Evolutionary conservation across 2,888 invertebrate genomes (phyloP).

Genomic region (Zaprionus lineosus): DNA sequence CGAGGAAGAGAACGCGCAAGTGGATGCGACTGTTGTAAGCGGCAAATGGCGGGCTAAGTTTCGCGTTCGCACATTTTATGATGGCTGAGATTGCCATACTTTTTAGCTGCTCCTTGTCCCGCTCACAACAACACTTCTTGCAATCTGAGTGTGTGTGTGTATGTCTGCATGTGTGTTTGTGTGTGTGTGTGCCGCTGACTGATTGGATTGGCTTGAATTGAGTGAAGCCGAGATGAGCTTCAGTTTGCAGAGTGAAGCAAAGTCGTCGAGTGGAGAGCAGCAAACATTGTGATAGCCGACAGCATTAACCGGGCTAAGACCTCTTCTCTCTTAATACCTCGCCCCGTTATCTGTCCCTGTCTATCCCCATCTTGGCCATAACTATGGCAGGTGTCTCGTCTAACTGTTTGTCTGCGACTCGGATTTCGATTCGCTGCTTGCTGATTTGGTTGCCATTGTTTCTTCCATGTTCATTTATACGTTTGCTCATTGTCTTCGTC

Average conservation of each 20-base stretch:
- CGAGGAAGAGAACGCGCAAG: neutral
- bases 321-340: too few relatives aligned
- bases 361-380: neutral
- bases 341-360: too few relatives aligned
- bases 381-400: conserved; percentile 48
- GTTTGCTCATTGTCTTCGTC: conserved; percentile 15
- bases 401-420: conserved; percentile 23
- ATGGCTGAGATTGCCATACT: conserved; percentile 73
- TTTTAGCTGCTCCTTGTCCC: conserved; percentile 38
- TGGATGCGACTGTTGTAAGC: conserved; percentile 22
- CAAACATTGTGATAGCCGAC: neutral
- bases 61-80: conserved; percentile 75
- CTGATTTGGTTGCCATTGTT: conserved; percentile 61
- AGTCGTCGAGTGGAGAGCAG: neutral
- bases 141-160: neutral
- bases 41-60: conserved; percentile 57
- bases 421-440: conserved; percentile 30
- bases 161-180: conserved; percentile 9
- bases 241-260: neutral
- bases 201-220: conserved; percentile 68
- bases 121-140: neutral
- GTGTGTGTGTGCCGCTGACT: conserved; percentile 55
- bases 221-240: conserved; percentile 10
- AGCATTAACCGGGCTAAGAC: neutral
- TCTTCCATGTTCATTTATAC: conserved; percentile 27